Conservation (phyloP, 1,140 invertebrate genomes). For the Plutomurus gul region DNA sequence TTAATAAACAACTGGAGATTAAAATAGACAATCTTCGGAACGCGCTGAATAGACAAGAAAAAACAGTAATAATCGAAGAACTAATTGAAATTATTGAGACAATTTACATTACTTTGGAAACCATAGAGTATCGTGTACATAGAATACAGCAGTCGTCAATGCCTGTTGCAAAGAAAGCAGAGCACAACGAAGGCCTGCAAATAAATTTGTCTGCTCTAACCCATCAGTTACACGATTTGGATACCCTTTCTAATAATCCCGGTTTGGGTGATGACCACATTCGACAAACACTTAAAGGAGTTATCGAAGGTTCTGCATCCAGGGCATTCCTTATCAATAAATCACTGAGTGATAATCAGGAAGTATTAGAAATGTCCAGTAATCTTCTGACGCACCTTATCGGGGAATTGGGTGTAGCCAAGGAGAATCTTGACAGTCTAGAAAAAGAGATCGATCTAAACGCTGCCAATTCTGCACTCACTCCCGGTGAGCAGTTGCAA, state of each 20-base stretch:
- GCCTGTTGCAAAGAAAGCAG: constrained; percentile 62
- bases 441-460: background rate
- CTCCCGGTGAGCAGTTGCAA: background rate
- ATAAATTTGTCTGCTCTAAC: background rate
- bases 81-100: constrained; percentile 70
- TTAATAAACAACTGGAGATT: background rate
- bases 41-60: background rate
- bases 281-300: constrained; percentile 45
- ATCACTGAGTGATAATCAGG: background rate
- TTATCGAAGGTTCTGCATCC: constrained; percentile 32
- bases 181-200: background rate
- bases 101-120: constrained; percentile 79
- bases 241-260: constrained; percentile 31
- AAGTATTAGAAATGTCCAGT: background rate
- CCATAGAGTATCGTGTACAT: constrained; percentile 77
- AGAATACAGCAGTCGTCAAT: constrained; percentile 64
- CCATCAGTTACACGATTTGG: background rate
- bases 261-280: constrained; percentile 50
- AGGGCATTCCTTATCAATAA: background rate
- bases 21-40: background rate
- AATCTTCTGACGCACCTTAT: background rate
- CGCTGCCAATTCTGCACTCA: background rate
- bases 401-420: background rate
- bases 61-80: constrained; percentile 27
- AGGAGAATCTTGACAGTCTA: background rate